Conservation (phyloP, 2,113 vertebrate species). For the Archocentrus centrarchus region DNA sequence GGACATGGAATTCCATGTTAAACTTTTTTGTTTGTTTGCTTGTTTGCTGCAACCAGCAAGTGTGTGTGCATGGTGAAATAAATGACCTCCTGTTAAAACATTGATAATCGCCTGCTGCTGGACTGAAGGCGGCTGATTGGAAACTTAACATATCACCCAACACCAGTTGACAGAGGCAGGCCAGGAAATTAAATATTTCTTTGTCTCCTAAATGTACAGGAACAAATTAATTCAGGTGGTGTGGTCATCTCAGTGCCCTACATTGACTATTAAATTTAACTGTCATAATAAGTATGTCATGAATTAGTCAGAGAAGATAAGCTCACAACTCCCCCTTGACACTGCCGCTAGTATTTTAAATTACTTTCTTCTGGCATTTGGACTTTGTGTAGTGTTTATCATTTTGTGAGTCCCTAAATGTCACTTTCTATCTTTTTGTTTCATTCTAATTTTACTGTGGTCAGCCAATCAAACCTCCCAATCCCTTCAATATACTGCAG, state of each 20-base stretch:
- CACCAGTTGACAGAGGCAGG: neutral
- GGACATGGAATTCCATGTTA: neutral
- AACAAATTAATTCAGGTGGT: neutral
- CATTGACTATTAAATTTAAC: constrained; percentile 10
- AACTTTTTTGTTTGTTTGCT: neutral
- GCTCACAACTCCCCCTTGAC: neutral
- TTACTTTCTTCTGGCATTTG: constrained; percentile 48
- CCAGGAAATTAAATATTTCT: neutral
- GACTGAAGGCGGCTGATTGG: neutral
- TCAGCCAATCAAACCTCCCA: constrained; percentile 15
- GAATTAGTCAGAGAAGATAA: constrained; percentile 31
- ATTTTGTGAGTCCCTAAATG: constrained; percentile 31
- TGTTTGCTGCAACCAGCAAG: neutral
- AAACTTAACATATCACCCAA: constrained; percentile 3
- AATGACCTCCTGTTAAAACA: neutral
- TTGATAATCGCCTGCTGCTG: neutral
- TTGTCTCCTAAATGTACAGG: neutral
- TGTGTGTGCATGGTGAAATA: neutral
- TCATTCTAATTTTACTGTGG: constrained; percentile 8
- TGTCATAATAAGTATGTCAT: constrained; percentile 21
- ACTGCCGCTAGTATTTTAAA: constrained; percentile 31
- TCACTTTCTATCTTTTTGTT: constrained; percentile 26
- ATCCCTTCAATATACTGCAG: neutral
- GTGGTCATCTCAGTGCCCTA: neutral
- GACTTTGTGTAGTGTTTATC: constrained; percentile 31